These are phyloP conservation scores for Cyclophora albipunctata DNA, from an alignment of 2,888 invertebrate species.

Conservation along the genomic window DNA sequence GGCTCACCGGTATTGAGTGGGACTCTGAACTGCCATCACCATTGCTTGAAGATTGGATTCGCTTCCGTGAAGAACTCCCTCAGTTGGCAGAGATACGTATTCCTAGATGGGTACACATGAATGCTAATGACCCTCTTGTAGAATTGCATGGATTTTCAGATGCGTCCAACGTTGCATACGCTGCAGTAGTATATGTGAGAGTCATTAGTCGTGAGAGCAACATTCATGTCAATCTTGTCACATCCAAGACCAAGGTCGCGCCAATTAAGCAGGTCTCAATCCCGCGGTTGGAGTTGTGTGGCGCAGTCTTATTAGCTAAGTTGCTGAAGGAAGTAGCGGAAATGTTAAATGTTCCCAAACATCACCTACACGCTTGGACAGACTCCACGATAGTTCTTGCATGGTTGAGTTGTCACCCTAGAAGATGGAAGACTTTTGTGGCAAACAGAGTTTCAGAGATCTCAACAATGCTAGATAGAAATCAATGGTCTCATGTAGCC, in stretches of 20 bases:
- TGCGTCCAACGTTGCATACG: conserved; percentile 1
- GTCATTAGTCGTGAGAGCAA: background rate
- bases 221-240: background rate
- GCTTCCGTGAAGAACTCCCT: conserved; percentile 8
- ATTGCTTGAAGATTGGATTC: conserved; percentile 17
- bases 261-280: conserved; percentile 10
- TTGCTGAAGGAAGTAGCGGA: conserved; percentile 7
- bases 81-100: background rate
- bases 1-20: conserved; percentile 11
- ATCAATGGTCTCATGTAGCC: conserved; percentile 8
- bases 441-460: conserved; percentile 9
- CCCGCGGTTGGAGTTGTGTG: conserved; percentile 9
- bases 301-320: conserved; percentile 4
- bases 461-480: conserved; percentile 1
- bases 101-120: conserved; percentile 1
- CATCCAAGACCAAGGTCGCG: conserved; percentile 11
- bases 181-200: background rate
- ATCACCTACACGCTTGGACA: conserved; percentile 5
- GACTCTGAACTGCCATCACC: conserved; percentile 13
- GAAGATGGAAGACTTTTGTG: conserved; percentile 10
- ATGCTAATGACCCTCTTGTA: background rate
- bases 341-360: background rate
- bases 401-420: conserved; percentile 12
- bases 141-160: conserved; percentile 3
- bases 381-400: conserved; percentile 14